A percentile compares a stretch with the other conserved stretches of the same genome.
Conservation (phyloP, 37 sponge, comb jelly and placozoan genomes). For the Ephydatia muelleri region DNA sequence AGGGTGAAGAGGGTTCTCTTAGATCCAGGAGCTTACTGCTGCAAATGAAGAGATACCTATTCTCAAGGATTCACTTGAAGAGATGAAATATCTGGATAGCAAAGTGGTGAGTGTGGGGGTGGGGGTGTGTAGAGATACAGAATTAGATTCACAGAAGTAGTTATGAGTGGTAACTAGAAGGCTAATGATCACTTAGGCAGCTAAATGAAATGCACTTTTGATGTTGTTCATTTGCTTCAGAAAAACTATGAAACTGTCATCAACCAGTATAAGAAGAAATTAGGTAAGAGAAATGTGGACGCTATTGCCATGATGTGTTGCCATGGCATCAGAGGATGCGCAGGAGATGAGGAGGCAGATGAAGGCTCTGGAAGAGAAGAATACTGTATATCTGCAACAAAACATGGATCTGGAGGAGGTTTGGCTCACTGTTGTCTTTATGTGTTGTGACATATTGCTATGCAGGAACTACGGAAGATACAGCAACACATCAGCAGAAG, state of each 20-base stretch:
- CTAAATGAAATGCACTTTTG: background rate
- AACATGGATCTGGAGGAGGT: conserved; percentile 81
- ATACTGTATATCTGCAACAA: conserved; percentile 72
- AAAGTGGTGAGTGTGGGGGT: conserved; percentile 65
- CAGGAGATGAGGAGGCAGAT: conserved; percentile 63
- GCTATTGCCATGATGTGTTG: background rate
- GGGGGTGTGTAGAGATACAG: background rate
- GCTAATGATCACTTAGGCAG: background rate
- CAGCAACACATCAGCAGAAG: conserved; percentile 28
- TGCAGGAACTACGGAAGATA: conserved; percentile 63
- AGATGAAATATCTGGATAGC: conserved; percentile 71
- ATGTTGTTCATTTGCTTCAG: conserved; percentile 22
- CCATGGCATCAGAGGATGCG: conserved; percentile 55
- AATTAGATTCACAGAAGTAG: background rate
- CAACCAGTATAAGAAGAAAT: conserved; percentile 78
- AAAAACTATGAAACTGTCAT: conserved; percentile 74
- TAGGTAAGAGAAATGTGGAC: conserved; percentile 30
- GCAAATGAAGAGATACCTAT: conserved; percentile 57
- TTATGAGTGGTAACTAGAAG: background rate
- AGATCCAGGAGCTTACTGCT: conserved; percentile 42
- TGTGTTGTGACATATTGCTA: background rate
- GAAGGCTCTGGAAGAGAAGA: conserved; percentile 75
- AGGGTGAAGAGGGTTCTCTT: background rate
- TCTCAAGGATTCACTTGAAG: conserved; percentile 66
- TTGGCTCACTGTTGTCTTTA: background rate